These are phyloP conservation scores for Petrocephalus zakoni DNA, from an alignment of 2,113 vertebrate genomes.

Conservation along the genomic window DNA sequence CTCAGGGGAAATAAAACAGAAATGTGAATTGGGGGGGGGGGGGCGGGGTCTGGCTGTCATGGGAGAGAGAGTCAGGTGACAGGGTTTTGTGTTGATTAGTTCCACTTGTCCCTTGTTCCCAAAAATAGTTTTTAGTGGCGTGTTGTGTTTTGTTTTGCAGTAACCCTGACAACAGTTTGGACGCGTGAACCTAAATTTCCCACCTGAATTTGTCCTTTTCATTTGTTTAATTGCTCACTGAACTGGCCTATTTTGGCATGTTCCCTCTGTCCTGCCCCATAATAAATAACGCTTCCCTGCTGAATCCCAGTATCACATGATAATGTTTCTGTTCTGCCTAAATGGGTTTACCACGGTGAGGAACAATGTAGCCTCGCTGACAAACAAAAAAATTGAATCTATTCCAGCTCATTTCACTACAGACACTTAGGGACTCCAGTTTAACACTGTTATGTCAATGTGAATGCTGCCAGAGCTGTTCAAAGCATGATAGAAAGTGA, in stretches of 20 bases:
- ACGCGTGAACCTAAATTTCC: background rate
- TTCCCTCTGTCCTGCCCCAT: background rate
- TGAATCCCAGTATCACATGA: background rate
- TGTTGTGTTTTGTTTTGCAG: background rate
- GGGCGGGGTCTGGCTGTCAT: background rate
- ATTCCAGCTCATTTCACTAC: background rate
- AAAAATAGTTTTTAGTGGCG: background rate
- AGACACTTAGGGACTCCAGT: background rate
- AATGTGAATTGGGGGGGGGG: background rate
- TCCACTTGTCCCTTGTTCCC: background rate
- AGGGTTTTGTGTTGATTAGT: background rate
- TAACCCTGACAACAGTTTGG: background rate
- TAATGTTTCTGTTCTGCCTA: background rate
- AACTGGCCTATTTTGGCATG: background rate
- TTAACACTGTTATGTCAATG: background rate
- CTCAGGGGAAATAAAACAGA: background rate
- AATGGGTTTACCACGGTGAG: background rate
- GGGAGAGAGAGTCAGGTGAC: background rate
- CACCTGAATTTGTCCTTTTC: background rate
- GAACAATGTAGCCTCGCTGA: background rate
- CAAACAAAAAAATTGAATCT: background rate
- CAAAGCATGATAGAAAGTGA: background rate
- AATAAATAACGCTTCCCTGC: background rate
- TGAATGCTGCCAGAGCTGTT: background rate
- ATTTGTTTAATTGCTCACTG: background rate